These are phyloP conservation scores for Tretioscincus oriximinensis DNA, from an alignment of 2,113 vertebrate genomes.

Conservation along the genomic window DNA sequence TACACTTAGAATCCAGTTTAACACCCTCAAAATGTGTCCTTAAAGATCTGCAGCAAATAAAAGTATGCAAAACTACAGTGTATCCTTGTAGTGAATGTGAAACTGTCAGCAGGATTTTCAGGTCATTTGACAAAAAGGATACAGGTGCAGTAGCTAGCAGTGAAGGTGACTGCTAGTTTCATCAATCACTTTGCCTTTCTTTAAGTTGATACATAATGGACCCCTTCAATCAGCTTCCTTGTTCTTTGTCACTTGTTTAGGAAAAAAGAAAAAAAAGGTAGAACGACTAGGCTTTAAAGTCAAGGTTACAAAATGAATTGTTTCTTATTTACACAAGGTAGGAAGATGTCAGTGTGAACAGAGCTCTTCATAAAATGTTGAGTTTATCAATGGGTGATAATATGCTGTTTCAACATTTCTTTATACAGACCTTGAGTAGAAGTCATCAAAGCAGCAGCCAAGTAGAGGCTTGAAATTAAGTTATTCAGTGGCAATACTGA, in stretches of 20 bases:
- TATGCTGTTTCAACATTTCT: slow-evolving; percentile 75
- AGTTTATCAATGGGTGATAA: slow-evolving; percentile 85
- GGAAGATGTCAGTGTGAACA: slow-evolving; percentile 64
- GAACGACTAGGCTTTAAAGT: slow-evolving; percentile 79
- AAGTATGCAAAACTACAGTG: slow-evolving; percentile 69
- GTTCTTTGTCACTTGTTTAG: slow-evolving; percentile 89
- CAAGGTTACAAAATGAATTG: slow-evolving; percentile 92
- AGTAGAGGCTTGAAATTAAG: slow-evolving; percentile 80
- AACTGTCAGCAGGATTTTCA: slow-evolving; percentile 99
- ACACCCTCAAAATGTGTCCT: slow-evolving; percentile 37
- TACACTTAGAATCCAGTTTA: slow-evolving; percentile 33
- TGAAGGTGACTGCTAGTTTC: slow-evolving; percentile 98
- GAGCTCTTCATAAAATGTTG: slow-evolving; percentile 72
- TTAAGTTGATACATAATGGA: slow-evolving; percentile 99
- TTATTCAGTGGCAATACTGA: slow-evolving; percentile 79
- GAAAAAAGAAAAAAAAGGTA: slow-evolving; percentile 71
- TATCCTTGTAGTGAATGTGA: slow-evolving; percentile 87
- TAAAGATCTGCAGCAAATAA: slow-evolving; percentile 68
- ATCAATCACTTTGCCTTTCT: slow-evolving; percentile 99
- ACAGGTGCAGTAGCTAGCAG: slow-evolving; percentile 89
- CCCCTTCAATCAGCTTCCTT: slow-evolving; percentile 97
- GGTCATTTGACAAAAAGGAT: slow-evolving; percentile 98
- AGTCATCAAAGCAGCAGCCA: slow-evolving; percentile 74
- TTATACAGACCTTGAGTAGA: slow-evolving; percentile 74
- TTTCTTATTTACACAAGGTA: slow-evolving; percentile 89